Conservation (phyloP, 2,888 invertebrate species). For the Spodoptera picta region DNA sequence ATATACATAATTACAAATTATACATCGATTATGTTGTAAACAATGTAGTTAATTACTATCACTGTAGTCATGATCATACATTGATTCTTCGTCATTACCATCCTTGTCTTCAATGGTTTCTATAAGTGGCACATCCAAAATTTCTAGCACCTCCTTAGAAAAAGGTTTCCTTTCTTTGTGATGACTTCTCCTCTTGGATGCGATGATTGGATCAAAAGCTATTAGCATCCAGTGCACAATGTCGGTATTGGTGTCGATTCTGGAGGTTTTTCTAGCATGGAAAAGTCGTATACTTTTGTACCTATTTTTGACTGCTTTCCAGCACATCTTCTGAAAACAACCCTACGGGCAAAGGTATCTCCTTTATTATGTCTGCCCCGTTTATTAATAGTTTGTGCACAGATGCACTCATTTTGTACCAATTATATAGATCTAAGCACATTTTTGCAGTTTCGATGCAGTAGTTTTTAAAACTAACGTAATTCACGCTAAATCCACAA, state of each 20-base stretch:
- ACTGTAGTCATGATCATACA: too few species aligned
- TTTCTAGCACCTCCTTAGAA: slow-evolving; percentile 7
- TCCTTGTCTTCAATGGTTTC: not conserved
- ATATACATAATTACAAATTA: too few species aligned
- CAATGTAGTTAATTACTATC: too few species aligned
- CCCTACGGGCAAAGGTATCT: slow-evolving; percentile 31
- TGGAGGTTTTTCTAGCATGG: slow-evolving; percentile 38
- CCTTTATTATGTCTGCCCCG: slow-evolving; percentile 32
- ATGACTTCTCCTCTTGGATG: slow-evolving; percentile 6
- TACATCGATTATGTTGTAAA: too few species aligned
- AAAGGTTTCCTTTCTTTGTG: not conserved
- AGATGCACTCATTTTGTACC: slow-evolving; percentile 31
- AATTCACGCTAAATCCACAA: slow-evolving; percentile 24
- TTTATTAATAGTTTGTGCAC: slow-evolving; percentile 36
- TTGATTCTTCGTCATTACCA: too few species aligned
- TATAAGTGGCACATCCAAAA: slow-evolving; percentile 5
- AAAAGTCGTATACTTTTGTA: slow-evolving; percentile 19
- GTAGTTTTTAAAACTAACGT: too few species aligned
- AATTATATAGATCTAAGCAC: slow-evolving; percentile 10
- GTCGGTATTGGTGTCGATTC: slow-evolving; percentile 37
- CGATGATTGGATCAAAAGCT: slow-evolving; percentile 36
- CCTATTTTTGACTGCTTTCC: slow-evolving; percentile 21
- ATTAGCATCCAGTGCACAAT: slow-evolving; percentile 37
- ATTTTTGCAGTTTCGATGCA: slow-evolving; percentile 16
- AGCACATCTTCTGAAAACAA: slow-evolving; percentile 37